phyloP scores from a whole-genome alignment of 2,888 invertebrate genomes.

The Yponomeuta cagnagella region DNA sequence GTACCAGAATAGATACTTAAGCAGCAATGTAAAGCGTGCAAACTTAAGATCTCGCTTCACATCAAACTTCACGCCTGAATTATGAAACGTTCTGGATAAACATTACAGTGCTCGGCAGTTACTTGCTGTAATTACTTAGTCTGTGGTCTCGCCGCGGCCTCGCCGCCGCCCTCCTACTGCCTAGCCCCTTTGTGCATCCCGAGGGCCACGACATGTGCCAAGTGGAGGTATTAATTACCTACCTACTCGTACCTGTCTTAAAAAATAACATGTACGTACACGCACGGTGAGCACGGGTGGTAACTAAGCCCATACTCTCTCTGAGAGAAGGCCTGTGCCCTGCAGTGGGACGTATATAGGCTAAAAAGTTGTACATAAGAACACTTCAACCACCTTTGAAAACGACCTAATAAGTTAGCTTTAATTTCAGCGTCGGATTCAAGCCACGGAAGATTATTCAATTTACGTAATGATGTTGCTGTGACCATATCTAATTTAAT shows the following conservation, averaged over 20 bases:
- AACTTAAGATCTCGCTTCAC: background rate
- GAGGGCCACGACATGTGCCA: constrained; percentile 48
- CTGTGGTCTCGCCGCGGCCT: constrained; percentile 31
- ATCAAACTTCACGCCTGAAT: background rate
- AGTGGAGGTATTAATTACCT: constrained; percentile 24
- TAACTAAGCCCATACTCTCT: too few species aligned
- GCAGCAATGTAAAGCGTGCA: too few species aligned
- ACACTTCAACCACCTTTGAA: too few species aligned
- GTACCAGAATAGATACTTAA: too few species aligned
- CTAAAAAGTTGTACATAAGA: too few species aligned
- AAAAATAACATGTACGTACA: background rate
- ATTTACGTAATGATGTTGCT: background rate
- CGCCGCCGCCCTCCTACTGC: constrained; percentile 45
- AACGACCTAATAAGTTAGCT: too few species aligned
- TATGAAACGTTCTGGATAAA: constrained; percentile 27
- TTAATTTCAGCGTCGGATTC: too few species aligned
- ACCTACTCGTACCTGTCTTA: background rate
- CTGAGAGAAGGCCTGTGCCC: too few species aligned
- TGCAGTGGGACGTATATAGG: too few species aligned
- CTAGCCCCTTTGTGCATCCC: constrained; percentile 31
- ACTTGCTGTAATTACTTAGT: constrained; percentile 43
- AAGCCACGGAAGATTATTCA: background rate
- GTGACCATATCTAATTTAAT: background rate
- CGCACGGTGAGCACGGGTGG: too few species aligned
- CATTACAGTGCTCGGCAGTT: constrained; percentile 37